These are phyloP conservation scores for Eueremaeus valkanovi DNA, from an alignment of 2,888 invertebrate species.

Conservation along the genomic window DNA sequence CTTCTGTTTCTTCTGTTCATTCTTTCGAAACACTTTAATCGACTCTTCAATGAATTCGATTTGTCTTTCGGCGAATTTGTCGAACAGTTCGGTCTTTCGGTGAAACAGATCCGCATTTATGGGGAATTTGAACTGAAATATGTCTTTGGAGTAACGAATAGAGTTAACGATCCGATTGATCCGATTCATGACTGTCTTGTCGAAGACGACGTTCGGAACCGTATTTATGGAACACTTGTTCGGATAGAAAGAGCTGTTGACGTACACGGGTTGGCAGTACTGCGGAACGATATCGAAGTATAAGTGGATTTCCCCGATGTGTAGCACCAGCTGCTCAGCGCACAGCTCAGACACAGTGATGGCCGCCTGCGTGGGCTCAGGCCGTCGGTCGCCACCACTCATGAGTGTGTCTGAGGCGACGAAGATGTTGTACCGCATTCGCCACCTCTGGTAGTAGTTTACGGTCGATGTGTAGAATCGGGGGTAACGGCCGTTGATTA, in stretches of 20 bases:
- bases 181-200: background rate
- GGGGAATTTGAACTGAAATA: constrained; percentile 23
- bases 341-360: background rate
- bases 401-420: background rate
- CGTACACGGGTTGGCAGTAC: constrained; percentile 12
- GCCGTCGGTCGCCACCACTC: too few species aligned
- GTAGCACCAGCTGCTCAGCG: background rate
- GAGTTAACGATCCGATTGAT: background rate
- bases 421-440: constrained; percentile 19
- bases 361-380: background rate
- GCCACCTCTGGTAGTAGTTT: constrained; percentile 21
- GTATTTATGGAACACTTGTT: background rate
- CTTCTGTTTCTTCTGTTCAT: constrained; percentile 8
- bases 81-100: background rate
- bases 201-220: background rate
- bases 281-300: constrained; percentile 21
- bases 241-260: constrained; percentile 21
- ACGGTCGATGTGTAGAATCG: constrained; percentile 18
- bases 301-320: constrained; percentile 23
- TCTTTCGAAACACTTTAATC: constrained; percentile 6
- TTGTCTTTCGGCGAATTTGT: constrained; percentile 23
- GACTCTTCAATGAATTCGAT: constrained; percentile 6
- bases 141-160: constrained; percentile 19
- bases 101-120: background rate
- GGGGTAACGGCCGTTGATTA: constrained; percentile 13